A percentile compares a stretch with the other conserved stretches of the same genome.
These are phyloP conservation scores for Bellardia pandia DNA, from an alignment of 2,888 invertebrate genomes.

Conservation along the genomic window DNA sequence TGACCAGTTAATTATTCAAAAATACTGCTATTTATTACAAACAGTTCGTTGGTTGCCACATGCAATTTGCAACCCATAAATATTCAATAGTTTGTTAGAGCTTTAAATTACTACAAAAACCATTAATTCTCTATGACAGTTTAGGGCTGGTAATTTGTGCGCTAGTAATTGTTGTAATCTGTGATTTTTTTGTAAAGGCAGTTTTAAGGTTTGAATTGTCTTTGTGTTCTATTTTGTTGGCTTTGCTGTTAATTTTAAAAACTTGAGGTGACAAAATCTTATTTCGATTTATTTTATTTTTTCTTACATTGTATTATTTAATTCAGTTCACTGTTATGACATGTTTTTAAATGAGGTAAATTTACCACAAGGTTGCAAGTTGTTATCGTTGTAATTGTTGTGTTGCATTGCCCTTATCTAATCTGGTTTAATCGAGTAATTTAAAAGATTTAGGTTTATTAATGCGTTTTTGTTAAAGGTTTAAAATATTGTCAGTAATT, in stretches of 20 bases:
- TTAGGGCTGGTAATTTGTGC: no score
- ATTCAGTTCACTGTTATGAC: constrained; percentile 19
- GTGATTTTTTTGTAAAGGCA: neutral
- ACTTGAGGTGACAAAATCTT: neutral
- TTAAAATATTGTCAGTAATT: neutral
- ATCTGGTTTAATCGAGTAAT: constrained; percentile 35
- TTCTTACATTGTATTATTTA: constrained; percentile 20
- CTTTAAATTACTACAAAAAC: no score
- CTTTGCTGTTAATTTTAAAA: neutral
- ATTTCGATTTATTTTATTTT: constrained; percentile 2
- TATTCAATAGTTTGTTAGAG: no score
- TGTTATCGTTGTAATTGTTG: neutral
- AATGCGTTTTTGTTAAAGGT: neutral
- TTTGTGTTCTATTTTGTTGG: neutral
- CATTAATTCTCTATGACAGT: no score
- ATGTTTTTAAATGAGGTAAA: constrained; percentile 48
- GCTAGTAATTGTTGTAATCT: neutral
- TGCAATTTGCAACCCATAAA: no score
- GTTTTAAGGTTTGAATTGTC: constrained; percentile 43
- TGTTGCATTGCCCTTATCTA: constrained; percentile 16
- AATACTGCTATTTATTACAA: no score
- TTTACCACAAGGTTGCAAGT: constrained; percentile 15
- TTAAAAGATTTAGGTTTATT: neutral
- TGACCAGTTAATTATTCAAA: no score
- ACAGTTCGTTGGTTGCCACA: no score